A percentile compares a stretch with the other conserved stretches of the same genome.
These are phyloP conservation scores for Metopolophium dirhodum DNA, from an alignment of 1,140 invertebrate species.

Conservation along the genomic window DNA sequence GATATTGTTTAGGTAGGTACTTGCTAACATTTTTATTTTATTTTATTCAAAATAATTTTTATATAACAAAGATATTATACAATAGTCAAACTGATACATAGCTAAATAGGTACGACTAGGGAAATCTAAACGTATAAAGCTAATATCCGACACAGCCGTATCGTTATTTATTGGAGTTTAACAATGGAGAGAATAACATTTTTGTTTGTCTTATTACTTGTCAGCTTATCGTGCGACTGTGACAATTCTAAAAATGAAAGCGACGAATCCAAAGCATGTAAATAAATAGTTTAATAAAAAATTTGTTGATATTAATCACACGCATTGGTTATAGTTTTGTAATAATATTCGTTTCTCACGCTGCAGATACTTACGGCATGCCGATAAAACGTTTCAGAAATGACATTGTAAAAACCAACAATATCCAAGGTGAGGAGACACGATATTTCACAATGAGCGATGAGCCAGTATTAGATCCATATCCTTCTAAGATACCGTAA, in stretches of 20 bases:
- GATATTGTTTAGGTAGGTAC: not conserved
- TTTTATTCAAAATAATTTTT: not conserved
- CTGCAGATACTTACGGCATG: not conserved
- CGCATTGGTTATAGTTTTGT: not conserved
- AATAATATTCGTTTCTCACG: not conserved
- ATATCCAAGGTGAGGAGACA: not conserved
- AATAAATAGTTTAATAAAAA: not conserved
- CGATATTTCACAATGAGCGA: not conserved
- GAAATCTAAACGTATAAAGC: not conserved
- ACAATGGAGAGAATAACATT: not conserved
- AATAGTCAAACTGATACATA: not conserved
- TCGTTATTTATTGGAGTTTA: not conserved
- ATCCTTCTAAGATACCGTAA: conserved; percentile 43
- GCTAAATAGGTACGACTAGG: not conserved
- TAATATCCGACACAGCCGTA: not conserved
- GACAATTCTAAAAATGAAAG: not conserved
- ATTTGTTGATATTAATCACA: not conserved
- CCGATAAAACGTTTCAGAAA: not conserved
- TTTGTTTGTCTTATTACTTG: not conserved
- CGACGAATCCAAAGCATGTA: not conserved
- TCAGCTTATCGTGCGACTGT: not conserved
- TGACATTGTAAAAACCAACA: not conserved
- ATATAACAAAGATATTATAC: not conserved
- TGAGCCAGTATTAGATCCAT: not conserved
- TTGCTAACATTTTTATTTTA: not conserved